phyloP scores from a whole-genome alignment of 2,797 vertebrate genomes.

The Enteromius mattozi region DNA sequence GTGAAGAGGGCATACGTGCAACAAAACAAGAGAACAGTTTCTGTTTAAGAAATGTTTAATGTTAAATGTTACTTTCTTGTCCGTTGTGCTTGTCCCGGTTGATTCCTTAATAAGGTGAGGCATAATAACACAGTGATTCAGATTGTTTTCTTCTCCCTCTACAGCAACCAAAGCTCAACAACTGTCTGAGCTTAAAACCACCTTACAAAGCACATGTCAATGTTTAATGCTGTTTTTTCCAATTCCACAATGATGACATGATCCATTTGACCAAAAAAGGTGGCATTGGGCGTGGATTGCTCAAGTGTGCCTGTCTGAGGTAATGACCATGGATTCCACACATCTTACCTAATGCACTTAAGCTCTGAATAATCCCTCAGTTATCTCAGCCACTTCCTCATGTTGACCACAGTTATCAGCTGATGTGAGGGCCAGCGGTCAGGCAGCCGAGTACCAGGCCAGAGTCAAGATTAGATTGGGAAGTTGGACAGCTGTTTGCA shows the following conservation, averaged over 20 bases:
- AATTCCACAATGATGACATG: slow-evolving; percentile 57
- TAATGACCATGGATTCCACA: slow-evolving; percentile 76
- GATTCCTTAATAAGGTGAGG: slow-evolving; percentile 24
- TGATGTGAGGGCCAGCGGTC: slow-evolving; percentile 68
- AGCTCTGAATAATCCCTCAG: slow-evolving; percentile 67
- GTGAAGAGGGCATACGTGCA: neutral
- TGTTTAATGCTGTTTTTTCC: slow-evolving; percentile 55
- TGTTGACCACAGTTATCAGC: slow-evolving; percentile 75
- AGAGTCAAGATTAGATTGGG: slow-evolving; percentile 71
- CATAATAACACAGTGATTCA: slow-evolving; percentile 46
- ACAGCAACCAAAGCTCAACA: slow-evolving; percentile 49
- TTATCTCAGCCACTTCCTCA: slow-evolving; percentile 78
- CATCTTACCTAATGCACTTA: slow-evolving; percentile 72
- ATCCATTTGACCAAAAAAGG: slow-evolving; percentile 69
- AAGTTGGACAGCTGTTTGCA: slow-evolving; percentile 42
- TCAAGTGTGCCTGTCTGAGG: slow-evolving; percentile 66
- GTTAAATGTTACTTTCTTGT: slow-evolving; percentile 1
- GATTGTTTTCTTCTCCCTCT: slow-evolving; percentile 52
- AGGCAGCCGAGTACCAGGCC: slow-evolving; percentile 55
- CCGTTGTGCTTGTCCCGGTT: neutral
- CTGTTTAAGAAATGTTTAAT: slow-evolving; percentile 25
- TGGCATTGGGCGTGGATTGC: slow-evolving; percentile 57
- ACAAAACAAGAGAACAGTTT: slow-evolving; percentile 23
- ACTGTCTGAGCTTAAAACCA: slow-evolving; percentile 31
- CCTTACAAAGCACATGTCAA: slow-evolving; percentile 47